These are phyloP conservation scores for Drosophila incognita DNA, from an alignment of 2,888 invertebrate genomes.

Conservation along the genomic window DNA sequence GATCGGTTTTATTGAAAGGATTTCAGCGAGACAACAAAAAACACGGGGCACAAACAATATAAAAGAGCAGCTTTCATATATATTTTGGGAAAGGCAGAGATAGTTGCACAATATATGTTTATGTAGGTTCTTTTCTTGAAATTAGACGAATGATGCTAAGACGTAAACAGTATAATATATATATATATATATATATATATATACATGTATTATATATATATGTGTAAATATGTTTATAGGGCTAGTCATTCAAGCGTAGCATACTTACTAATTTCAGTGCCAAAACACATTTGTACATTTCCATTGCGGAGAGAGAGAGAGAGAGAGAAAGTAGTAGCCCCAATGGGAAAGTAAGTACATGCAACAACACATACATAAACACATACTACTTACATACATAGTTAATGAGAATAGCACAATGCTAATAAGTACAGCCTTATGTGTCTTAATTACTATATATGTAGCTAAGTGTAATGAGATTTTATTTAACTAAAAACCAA, in stretches of 20 bases:
- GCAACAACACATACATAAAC: neutral
- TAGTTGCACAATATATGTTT: constrained; percentile 34
- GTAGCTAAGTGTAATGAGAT: constrained; percentile 79
- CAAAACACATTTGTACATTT: constrained; percentile 65
- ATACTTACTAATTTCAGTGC: constrained; percentile 50
- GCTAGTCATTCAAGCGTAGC: constrained; percentile 28
- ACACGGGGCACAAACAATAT: neutral
- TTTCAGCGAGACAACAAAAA: constrained; percentile 71
- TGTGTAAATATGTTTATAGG: constrained; percentile 6
- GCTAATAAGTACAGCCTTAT: constrained; percentile 84
- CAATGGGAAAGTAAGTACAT: constrained; percentile 23
- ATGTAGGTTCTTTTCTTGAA: neutral
- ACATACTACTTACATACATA: constrained; percentile 33
- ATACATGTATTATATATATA: neutral
- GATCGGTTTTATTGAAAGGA: constrained; percentile 85
- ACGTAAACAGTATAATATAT: neutral
- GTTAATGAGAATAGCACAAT: constrained; percentile 61
- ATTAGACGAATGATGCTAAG: neutral
- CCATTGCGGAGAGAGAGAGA: constrained; percentile 35
- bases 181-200: neutral
- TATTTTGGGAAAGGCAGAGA: constrained; percentile 4
- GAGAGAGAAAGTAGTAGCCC: neutral
- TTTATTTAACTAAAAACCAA: constrained; percentile 58
- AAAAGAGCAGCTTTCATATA: neutral
- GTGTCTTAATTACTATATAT: constrained; percentile 84